Conservation (phyloP, 64 coral and sea anemone genomes). For the Acropora tenuis region DNA sequence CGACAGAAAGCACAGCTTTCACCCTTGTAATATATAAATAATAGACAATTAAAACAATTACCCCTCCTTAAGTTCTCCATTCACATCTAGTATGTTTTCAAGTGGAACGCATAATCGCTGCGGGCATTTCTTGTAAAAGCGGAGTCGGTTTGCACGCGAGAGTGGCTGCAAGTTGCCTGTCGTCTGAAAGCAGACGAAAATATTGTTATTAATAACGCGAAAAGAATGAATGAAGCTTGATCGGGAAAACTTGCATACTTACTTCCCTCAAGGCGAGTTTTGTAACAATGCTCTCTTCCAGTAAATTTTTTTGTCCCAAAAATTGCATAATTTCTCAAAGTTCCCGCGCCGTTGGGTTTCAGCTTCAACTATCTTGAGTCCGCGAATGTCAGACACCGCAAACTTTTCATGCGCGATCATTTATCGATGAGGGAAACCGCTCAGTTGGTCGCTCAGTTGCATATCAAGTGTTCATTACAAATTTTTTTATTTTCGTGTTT, state of each 20-base stretch:
- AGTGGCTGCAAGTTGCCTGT: slow-evolving; percentile 34
- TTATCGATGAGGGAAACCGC: not conserved
- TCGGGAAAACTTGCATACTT: not conserved
- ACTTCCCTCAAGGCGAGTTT: slow-evolving; percentile 56
- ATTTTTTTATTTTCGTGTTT: no score
- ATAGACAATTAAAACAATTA: not conserved
- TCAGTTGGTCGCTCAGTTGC: not conserved
- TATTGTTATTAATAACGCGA: not conserved
- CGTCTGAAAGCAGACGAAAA: slow-evolving; percentile 9
- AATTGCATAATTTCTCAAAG: not conserved
- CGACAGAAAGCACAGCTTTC: not conserved
- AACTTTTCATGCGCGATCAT: slow-evolving; percentile 9
- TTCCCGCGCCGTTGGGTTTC: no score
- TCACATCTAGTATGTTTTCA: slow-evolving; percentile 35
- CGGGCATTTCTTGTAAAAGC: slow-evolving; percentile 62
- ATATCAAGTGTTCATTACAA: no score
- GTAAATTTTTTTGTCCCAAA: not conserved
- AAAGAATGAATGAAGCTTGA: not conserved
- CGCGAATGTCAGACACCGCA: not conserved
- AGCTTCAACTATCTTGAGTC: not conserved
- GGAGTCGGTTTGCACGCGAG: slow-evolving; percentile 30
- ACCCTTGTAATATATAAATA: not conserved
- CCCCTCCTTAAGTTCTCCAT: slow-evolving; percentile 46
- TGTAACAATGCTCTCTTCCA: slow-evolving; percentile 17
- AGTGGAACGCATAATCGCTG: slow-evolving; percentile 52